Base-by-base conservation (phyloP, 2,113 vertebrate species). In the Laticauda laticaudata region DNA sequence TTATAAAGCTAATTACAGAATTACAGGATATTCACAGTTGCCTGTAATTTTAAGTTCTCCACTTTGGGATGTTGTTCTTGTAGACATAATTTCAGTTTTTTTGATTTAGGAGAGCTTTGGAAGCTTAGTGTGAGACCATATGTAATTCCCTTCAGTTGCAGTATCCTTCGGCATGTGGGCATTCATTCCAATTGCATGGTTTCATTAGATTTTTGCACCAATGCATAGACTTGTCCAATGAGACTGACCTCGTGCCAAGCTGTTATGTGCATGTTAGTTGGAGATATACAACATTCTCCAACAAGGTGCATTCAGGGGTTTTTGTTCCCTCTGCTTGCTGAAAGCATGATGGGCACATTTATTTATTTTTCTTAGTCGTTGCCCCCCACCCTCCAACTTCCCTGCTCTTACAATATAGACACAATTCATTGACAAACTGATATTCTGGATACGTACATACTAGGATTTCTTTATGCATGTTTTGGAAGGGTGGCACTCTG, bases 91-190 rank as follows among this genome's bases (percentile, higher is more conserved):
- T 90, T 90, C 29, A 59, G 59, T 26, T 29, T 45, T 34, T n/a
- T 88, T 54, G 87, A 55, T 88, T 51, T 29, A 53, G 87, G 87
- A 15, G 24, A 7, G 26, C 1, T 15, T 15, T 26, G 87, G 26
- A 54, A 15, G 51, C 29, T 54, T 29, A 34, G n/a, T 9, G 15
- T 39, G 53, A 56, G 6, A 88, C n/a, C n/a, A 54, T 54, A 54
- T 39, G 18, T 9, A 54, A 88, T 88, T 54, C 87, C 87, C 29
- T 55, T 88, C 43, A n/a, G 57, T 59, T 61, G 34, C 39, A 24
- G 94, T 59, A 91, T 69, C 81, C 93, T 88, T 90, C 92, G 90
- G 93, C 61, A 48, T 48, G 23, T 85, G 92, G 87, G 24, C 93
- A 92, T 54, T 4, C 2, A 91, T 88, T 61, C 86, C 88, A 8